A percentile compares a stretch with the other conserved stretches of the same genome.
These are phyloP conservation scores for Pelmatolapia mariae DNA, from an alignment of 2,113 vertebrate species.

Conservation along the genomic window DNA sequence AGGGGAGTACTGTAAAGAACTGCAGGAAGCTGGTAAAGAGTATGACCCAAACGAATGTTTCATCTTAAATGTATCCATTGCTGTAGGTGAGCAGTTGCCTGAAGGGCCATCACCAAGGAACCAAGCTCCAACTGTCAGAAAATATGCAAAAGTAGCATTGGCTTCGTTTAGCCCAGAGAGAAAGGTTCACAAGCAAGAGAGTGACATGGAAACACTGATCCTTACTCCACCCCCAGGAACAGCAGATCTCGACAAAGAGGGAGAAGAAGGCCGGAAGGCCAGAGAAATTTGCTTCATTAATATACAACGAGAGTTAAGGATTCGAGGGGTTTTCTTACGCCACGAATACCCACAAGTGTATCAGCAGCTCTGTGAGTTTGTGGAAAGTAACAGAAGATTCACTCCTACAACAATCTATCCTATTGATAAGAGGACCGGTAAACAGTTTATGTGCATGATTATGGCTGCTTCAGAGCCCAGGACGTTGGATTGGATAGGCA, in stretches of 20 bases:
- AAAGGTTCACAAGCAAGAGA: constrained; percentile 82
- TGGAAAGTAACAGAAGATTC: constrained; percentile 92
- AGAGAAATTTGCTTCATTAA: constrained; percentile 96
- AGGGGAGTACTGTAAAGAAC: constrained; percentile 88
- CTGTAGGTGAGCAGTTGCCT: constrained; percentile 84
- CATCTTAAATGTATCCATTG: constrained; percentile 95
- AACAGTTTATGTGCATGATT: constrained; percentile 99
- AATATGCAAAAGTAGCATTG: constrained; percentile 95
- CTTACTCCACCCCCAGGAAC: constrained; percentile 93
- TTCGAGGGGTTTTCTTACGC: constrained; percentile 92
- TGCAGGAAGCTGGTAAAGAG: constrained; percentile 86
- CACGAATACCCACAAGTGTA: constrained; percentile 92
- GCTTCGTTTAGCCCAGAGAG: constrained; percentile 89
- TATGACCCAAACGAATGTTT: constrained; percentile 98
- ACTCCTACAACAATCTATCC: constrained; percentile 98
- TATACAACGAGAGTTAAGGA: constrained; percentile 93
- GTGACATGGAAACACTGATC: constrained; percentile 95
- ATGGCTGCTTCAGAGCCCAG: constrained; percentile 97
- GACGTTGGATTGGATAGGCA: constrained; percentile 95
- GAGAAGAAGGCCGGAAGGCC: constrained; percentile 89
- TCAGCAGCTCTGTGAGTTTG: constrained; percentile 94
- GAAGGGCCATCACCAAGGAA: constrained; percentile 79
- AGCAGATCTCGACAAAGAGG: constrained; percentile 88
- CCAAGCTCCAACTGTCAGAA: constrained; percentile 88
- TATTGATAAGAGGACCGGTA: constrained; percentile 93